Percentiles rank a stretch among this genome's conserved stretches.
These are phyloP conservation scores for Nannoperca australis DNA, from an alignment of 2,797 vertebrate species.

Conservation along the genomic window DNA sequence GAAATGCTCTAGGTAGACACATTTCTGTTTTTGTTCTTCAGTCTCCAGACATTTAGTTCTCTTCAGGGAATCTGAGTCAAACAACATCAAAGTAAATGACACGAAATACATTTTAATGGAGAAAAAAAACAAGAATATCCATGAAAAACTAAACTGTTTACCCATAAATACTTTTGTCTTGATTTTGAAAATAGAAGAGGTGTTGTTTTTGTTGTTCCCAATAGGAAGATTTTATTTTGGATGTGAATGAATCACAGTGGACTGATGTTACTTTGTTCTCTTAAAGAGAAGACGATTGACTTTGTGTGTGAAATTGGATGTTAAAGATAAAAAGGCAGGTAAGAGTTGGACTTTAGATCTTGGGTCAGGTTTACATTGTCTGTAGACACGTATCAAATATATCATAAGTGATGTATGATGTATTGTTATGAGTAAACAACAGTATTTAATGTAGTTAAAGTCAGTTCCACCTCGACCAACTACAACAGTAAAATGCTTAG, in stretches of 20 bases:
- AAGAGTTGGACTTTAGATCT: neutral
- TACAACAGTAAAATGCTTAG: neutral
- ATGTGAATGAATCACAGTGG: neutral
- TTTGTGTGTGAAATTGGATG: neutral
- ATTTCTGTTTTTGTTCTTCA: constrained; percentile 30
- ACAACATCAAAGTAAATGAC: constrained; percentile 41
- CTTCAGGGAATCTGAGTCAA: constrained; percentile 21
- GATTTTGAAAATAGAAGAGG: neutral
- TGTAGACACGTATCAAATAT: neutral
- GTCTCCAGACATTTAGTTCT: constrained; percentile 17
- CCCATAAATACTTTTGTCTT: neutral
- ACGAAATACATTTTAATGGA: constrained; percentile 19
- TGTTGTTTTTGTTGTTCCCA: neutral
- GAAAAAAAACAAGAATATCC: neutral
- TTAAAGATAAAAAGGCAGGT: neutral
- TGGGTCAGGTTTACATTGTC: neutral
- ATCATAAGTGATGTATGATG: neutral
- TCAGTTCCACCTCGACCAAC: neutral
- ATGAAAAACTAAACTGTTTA: neutral
- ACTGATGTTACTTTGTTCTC: neutral
- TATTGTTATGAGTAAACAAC: neutral
- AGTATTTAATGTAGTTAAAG: neutral
- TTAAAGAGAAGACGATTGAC: neutral
- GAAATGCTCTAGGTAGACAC: constrained; percentile 20
- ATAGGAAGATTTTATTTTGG: neutral